A percentile compares a stretch with the other conserved stretches of the same genome.
Evolutionary conservation across 2,113 vertebrate genomes (phyloP).

Genomic region (Indicator indicator): DNA sequence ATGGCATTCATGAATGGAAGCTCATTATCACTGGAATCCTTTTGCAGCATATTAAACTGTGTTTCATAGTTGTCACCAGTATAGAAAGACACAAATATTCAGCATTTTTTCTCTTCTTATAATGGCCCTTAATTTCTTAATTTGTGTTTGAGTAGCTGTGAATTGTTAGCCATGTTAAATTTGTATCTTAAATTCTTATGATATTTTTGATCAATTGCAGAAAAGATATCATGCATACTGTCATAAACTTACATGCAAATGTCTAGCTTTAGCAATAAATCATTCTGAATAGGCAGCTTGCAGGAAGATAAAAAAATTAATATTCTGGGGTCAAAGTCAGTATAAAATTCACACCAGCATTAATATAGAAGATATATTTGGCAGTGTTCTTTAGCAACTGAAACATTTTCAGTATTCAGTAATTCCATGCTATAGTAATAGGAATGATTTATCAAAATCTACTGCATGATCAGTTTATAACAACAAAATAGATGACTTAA

Average conservation of each 20-base stretch:
- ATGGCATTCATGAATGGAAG: not conserved
- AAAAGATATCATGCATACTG: not conserved
- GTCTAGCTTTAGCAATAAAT: constrained; percentile 15
- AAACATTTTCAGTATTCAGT: constrained; percentile 26
- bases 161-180: not conserved
- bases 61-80: not conserved
- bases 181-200: not conserved
- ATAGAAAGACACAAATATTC: not conserved
- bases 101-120: not conserved
- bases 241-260: not conserved
- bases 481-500: constrained; percentile 8
- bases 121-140: not conserved
- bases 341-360: constrained; percentile 31
- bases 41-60: not conserved
- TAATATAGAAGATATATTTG: constrained; percentile 20
- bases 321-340: constrained; percentile 6
- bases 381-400: constrained; percentile 19
- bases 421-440: constrained; percentile 10
- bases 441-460: constrained; percentile 59
- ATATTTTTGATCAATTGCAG: constrained; percentile 4
- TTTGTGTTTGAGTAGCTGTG: not conserved
- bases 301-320: not conserved
- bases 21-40: not conserved
- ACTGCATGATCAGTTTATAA: constrained; percentile 13
- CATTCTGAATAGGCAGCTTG: not conserved